Percentiles rank a stretch among this genome's conserved stretches.
phyloP scores from a whole-genome alignment of 1,140 invertebrate species.

The Aphis craccivora region DNA sequence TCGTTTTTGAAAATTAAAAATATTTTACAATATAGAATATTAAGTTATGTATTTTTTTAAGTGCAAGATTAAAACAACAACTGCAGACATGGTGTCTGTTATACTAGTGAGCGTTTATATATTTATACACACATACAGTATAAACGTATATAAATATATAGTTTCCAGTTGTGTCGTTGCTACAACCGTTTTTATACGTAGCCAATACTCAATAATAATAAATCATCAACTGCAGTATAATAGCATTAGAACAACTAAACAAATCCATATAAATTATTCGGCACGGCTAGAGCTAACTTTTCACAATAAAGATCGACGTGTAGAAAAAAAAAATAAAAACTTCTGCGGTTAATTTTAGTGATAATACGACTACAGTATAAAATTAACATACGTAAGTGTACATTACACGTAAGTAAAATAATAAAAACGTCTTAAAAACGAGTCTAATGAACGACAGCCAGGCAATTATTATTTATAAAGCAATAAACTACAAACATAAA shows the following conservation, averaged over 20 bases:
- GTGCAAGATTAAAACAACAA: too few species aligned
- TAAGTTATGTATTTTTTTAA: too few species aligned
- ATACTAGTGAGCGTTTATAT: too few species aligned
- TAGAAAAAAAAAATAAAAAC: neutral
- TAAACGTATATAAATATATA: neutral
- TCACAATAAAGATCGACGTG: neutral
- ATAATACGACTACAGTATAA: neutral
- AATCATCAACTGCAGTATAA: neutral
- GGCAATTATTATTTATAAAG: constrained; percentile 7
- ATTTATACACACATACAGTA: too few species aligned
- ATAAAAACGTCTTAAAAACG: neutral
- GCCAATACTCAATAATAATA: neutral
- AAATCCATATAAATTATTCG: neutral
- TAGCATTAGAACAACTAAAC: neutral
- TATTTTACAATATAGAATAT: neutral
- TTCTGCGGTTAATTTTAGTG: neutral
- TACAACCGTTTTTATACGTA: neutral
- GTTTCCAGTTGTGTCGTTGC: neutral
- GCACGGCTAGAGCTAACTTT: neutral
- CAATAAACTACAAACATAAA: neutral
- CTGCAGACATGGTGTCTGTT: too few species aligned
- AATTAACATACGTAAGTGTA: neutral
- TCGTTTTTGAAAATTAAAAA: neutral
- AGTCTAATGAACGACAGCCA: neutral
- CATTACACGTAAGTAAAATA: neutral